Base-by-base conservation (phyloP, 1,140 invertebrate genomes). In the Aphelenchoides avenae region DNA sequence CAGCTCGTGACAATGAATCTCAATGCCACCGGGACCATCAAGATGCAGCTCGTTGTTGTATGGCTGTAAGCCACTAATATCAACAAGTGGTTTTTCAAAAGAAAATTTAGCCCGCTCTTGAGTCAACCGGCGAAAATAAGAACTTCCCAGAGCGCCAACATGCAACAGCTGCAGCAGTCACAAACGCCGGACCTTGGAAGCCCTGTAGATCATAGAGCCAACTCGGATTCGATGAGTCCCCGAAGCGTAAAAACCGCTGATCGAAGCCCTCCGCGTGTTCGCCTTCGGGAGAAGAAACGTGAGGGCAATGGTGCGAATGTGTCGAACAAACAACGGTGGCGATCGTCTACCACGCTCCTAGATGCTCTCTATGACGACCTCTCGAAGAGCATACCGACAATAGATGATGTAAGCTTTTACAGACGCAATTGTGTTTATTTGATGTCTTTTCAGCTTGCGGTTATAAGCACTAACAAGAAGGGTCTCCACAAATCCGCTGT, bases 1-100 rank as follows among this genome's bases (percentile, higher is more conserved):
- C 84, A 85, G 67, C 73, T 84, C 22, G 83, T 85, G 81, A 84
- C 84, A 2, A 81, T 85, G 70, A 84, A 83, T 71, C 76, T 85
- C 52, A 85, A 85, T 71, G 76, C 80, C 13, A 82, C 79, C 59
- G 84, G 84, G 49, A 83, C 83, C n/a, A 76, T 85, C 29, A 85
- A 85, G 77, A 77, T 85, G 33, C 83, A 82, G 62, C 66, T 85
- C 48, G 73, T 85, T 33, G 81, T 85, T 49, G 81, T 82, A 5
- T 85, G 84, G 84, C 81, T 84, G 82, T 84, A 77, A 80, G 82
- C 78, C 50, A 49, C 48, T 26, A n/a, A 20, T 33, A 6, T 5
- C 15, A n/a, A n/a, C n/a, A n/a, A n/a, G n/a, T n/a, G n/a, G n/a
- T n/a, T n/a, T n/a, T n/a, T n/a, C n/a, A n/a, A n/a, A n/a, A n/a